Evolutionary conservation across 2,888 invertebrate species (phyloP), one percentile per base, ranked within the genome.

Genomic region (Tachina lurida): DNA sequence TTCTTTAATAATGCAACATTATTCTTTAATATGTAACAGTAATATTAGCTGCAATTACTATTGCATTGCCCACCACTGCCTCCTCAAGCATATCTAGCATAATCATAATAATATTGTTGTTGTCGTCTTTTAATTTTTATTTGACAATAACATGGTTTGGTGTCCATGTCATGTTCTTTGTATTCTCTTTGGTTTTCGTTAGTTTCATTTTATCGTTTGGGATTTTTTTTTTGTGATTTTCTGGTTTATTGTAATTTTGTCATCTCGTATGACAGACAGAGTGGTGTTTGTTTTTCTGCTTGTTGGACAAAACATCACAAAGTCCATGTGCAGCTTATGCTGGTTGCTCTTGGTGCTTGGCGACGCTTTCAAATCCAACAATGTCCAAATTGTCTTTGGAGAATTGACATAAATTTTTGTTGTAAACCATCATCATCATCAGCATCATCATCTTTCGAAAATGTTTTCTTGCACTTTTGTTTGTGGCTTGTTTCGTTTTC

Each of bases 131-230:
- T 76, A 82, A 86, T 73, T 83, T 86, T 86, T 83, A 86, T 83
- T 86, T 83, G 86, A 86, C 86, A 86, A 83, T 83, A 83, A 79
- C 86, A 86, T 86, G 86, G 83, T 86, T 86, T 86, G 86, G 86
- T 86, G 86, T 86, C 79, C 86, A 86, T 86, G 86, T 86, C 86
- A 86, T 83, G 86, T 86, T 79, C 43, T 62, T 58, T 74, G 70
- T 75, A 45, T 77, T 67, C 79, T 71, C 47, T 65, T 63, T 67
- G 74, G 68, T 74, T 77, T 68, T 71, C 58, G 31, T 31, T 76
- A 56, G 31, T 70, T 70, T 58, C 60, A 78, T 76, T 74, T 76
- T 17, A 17, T 60, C 63, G 52, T 62, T 80, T 63, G 19, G 8
- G 15, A 47, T 41, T 58, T 65, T 71, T 73, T 47, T 52, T 52